phyloP scores from a whole-genome alignment of 2,797 vertebrate genomes.

The Ctenosaura bakeri region DNA sequence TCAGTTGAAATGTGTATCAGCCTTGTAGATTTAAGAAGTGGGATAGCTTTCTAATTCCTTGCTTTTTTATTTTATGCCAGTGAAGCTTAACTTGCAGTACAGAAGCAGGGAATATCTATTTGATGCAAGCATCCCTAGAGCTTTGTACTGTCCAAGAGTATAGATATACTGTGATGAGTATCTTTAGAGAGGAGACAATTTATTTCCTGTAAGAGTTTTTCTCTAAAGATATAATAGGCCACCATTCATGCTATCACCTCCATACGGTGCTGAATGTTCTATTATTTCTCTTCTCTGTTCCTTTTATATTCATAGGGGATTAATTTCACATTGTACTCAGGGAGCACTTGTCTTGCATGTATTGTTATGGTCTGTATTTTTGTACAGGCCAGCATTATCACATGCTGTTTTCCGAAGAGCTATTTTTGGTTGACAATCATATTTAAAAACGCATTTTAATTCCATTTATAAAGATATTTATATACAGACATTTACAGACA shows the following conservation, averaged over 20 bases:
- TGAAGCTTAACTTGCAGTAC: slow-evolving; percentile 1
- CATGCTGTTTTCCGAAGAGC: neutral
- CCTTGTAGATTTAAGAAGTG: slow-evolving; percentile 10
- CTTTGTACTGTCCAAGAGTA: neutral
- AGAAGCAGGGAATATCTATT: slow-evolving; percentile 18
- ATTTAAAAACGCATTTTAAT: neutral
- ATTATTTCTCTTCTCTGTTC: slow-evolving; percentile 19
- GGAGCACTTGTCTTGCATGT: slow-evolving; percentile 23
- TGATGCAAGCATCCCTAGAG: slow-evolving; percentile 10
- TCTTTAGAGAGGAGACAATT: neutral
- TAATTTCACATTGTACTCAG: neutral
- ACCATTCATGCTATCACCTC: neutral
- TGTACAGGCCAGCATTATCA: neutral
- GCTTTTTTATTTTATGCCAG: slow-evolving; percentile 14
- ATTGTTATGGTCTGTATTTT: neutral
- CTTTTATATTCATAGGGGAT: slow-evolving; percentile 32
- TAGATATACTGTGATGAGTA: neutral
- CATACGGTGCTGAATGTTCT: neutral
- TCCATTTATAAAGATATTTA: fast-evolving
- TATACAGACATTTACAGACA: neutral
- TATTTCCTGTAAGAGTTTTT: neutral
- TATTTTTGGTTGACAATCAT: neutral
- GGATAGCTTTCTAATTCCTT: neutral
- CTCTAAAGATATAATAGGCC: slow-evolving; percentile 29
- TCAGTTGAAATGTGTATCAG: neutral